Conservation (phyloP, 2,113 vertebrate genomes). For the Hippocampus mohnikei region DNA sequence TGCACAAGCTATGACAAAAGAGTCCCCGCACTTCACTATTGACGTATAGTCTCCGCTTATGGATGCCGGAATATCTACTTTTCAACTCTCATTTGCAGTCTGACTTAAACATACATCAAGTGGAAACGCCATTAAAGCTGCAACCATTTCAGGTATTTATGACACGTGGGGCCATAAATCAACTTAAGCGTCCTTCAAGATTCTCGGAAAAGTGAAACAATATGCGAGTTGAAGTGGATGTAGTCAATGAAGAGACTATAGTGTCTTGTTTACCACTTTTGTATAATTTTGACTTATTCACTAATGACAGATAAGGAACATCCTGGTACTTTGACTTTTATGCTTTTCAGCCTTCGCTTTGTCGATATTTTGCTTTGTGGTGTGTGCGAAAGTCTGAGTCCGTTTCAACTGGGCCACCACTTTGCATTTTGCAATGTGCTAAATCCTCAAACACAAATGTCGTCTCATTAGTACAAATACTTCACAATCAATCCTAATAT, state of each 20-base stretch:
- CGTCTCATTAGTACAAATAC: too few species aligned
- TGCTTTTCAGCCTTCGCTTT: not conserved
- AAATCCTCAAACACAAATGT: too few species aligned
- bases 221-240: not conserved
- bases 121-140: slow-evolving; percentile 48
- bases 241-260: not conserved
- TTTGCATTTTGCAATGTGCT: too few species aligned
- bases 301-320: not conserved
- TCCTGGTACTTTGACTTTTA: too few species aligned
- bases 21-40: slow-evolving; percentile 53
- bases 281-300: not conserved
- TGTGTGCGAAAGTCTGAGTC: too few species aligned
- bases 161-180: slow-evolving; percentile 36
- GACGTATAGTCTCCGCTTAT: slow-evolving; percentile 61
- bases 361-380: not conserved
- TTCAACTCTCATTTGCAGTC: slow-evolving; percentile 52
- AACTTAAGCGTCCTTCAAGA: slow-evolving; percentile 30
- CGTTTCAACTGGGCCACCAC: too few species aligned
- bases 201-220: slow-evolving; percentile 36
- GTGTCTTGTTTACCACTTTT: not conserved
- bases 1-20: slow-evolving; percentile 67
- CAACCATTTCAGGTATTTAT: slow-evolving; percentile 37
- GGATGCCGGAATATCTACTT: slow-evolving; percentile 52
- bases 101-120: slow-evolving; percentile 57
- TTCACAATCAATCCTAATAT: too few species aligned